These are phyloP conservation scores for Colletes collaris DNA, from an alignment of 2,888 invertebrate species.

Conservation along the genomic window DNA sequence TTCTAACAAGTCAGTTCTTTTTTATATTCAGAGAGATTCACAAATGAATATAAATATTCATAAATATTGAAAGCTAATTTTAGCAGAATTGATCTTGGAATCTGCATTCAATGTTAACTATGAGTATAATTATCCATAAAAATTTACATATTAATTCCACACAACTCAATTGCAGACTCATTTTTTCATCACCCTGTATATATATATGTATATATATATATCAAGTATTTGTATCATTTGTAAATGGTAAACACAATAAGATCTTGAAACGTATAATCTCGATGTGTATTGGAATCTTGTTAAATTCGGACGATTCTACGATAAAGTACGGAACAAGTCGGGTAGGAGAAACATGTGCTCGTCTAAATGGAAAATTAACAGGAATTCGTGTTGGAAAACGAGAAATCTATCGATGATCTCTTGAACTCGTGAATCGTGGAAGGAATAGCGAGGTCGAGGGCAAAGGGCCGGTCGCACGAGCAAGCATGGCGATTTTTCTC, in stretches of 20 bases:
- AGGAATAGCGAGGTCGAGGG: conserved; percentile 63
- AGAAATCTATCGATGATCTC: conserved; percentile 19
- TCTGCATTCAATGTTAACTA: too few species aligned
- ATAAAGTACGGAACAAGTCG: neutral
- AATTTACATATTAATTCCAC: too few species aligned
- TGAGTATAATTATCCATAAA: too few species aligned
- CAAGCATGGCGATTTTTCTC: conserved; percentile 76
- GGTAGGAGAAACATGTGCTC: conserved; percentile 36
- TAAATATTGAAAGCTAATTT: too few species aligned
- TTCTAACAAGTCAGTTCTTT: too few species aligned
- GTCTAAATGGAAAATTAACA: neutral
- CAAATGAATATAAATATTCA: too few species aligned
- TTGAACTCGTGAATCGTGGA: conserved; percentile 36
- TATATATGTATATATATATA: neutral
- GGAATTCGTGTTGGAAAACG: conserved; percentile 32
- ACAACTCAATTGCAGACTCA: too few species aligned
- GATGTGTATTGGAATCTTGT: conserved; percentile 7
- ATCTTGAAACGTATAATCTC: neutral
- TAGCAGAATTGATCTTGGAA: too few species aligned
- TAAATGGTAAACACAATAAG: conserved; percentile 22
- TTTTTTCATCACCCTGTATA: neutral
- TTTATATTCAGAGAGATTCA: too few species aligned
- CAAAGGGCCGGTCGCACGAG: conserved; percentile 66
- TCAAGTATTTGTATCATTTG: neutral
- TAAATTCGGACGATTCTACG: conserved; percentile 8